Base-by-base conservation (phyloP, 2,797 vertebrate species). In the Protonibea diacanthus region DNA sequence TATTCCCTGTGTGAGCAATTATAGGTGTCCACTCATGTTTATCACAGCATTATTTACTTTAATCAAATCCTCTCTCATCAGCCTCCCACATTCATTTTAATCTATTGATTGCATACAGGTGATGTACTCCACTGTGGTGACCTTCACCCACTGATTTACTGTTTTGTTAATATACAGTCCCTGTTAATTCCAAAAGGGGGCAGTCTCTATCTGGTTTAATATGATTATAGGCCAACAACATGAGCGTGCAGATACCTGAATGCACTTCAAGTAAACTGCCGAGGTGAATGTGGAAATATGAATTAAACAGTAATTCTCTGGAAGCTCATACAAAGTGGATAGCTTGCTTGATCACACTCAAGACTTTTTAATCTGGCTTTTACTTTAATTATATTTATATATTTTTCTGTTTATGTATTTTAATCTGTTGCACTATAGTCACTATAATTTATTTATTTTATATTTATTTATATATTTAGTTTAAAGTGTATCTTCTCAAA, bases 101-200 rank as follows among this genome's bases (percentile, higher is more conserved):
- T 93, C 75, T 89, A 89, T 89, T 86, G 84, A 92, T 89, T 87
- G 83, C 69, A 87, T 80, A 80, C 49, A 81, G 77, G 62, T 60
- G 23, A 77, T 67, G 62, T 59, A 78, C 77, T 82, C 60, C 29
- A 44, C 61, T 72, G 40, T 53, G 7, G 2, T 87, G 87, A 86
- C 88, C 83, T 87, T 86, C 81, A 89, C 29, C 51, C 40, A 38
- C 29, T 0, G 21, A 61, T 74, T 56, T 57, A 63, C 51, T 51
- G 6, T 6, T 60, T 55, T 4, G 52, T 68, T 33, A 56, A 55
- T 51, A 33, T 57, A 67, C 64, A 81, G 56, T 84, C 15, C 72
- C 29, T 6, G 72, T n/a, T 74, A 20, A 29, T 48, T 78, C 90
- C 91, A 86, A 69, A 53, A 67, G 86, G 65, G 86, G 87, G 85